Percentiles rank a stretch among this genome's conserved stretches.
Conservation (phyloP, 2,113 vertebrate genomes). For the Lophotis ruficrista region DNA sequence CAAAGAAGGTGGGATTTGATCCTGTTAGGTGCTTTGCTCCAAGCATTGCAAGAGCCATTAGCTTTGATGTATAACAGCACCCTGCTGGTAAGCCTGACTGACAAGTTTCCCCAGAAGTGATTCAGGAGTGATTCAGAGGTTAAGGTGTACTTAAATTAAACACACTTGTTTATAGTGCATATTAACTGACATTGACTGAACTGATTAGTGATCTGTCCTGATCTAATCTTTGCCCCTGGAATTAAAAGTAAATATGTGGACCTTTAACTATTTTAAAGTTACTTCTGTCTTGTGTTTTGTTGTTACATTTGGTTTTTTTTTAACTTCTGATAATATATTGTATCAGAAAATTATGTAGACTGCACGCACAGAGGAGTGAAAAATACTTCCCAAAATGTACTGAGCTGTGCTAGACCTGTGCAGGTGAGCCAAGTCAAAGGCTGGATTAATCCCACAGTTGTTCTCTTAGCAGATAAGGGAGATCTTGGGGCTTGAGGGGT, state of each 20-base stretch:
- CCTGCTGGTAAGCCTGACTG: neutral
- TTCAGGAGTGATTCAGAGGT: slow-evolving; percentile 2
- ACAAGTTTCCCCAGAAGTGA: neutral
- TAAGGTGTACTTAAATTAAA: neutral
- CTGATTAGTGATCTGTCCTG: neutral
- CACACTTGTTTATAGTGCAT: neutral
- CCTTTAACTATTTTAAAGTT: neutral
- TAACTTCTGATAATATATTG: neutral
- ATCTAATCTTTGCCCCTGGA: neutral
- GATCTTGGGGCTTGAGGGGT: neutral
- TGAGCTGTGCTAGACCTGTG: neutral
- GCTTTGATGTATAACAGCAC: neutral
- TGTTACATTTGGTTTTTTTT: neutral
- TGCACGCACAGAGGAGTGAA: neutral
- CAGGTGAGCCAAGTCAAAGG: neutral
- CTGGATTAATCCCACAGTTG: neutral
- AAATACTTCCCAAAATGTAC: neutral
- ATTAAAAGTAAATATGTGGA: neutral
- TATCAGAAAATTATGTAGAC: neutral
- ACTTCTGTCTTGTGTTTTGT: neutral
- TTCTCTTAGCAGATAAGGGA: neutral
- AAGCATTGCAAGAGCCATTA: neutral
- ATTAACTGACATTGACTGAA: neutral
- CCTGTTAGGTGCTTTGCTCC: neutral
- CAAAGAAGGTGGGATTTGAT: neutral